Conservation (phyloP, 2,113 vertebrate genomes). For the Zapus hudsonius region DNA sequence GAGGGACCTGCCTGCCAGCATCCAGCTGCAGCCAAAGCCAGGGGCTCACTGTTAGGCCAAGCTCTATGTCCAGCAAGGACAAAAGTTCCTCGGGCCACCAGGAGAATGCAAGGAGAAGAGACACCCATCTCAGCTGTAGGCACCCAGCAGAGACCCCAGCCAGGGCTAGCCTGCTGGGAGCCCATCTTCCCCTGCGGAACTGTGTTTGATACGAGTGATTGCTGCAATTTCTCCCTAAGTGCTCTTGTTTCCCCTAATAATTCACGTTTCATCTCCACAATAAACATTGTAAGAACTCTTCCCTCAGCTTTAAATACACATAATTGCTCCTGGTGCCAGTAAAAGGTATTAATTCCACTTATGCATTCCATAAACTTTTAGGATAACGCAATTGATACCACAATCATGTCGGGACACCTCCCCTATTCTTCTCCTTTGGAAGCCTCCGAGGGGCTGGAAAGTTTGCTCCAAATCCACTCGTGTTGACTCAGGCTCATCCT, state of each 20-base stretch:
- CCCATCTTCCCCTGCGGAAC: rapidly evolving
- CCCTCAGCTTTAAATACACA: constrained; percentile 18
- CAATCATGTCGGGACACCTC: constrained; percentile 85
- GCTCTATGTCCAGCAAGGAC: background rate
- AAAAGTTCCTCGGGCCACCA: background rate
- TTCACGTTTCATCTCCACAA: constrained; percentile 1
- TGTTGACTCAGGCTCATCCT: constrained; percentile 81
- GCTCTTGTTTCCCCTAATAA: rapidly evolving
- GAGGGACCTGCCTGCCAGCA: background rate
- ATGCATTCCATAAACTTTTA: constrained; percentile 82
- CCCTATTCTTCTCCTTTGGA: constrained; percentile 27
- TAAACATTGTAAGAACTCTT: constrained; percentile 31
- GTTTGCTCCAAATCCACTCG: constrained; percentile 70
- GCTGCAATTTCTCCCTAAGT: constrained; percentile 23
- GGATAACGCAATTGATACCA: constrained; percentile 83
- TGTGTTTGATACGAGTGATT: rapidly evolving
- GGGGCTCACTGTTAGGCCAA: background rate
- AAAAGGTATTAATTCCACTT: constrained; percentile 80
- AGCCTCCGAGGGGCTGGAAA: constrained; percentile 69
- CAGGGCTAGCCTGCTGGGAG: background rate
- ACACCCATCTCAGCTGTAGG: rapidly evolving
- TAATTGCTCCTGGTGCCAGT: constrained; percentile 76
- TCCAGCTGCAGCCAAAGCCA: background rate
- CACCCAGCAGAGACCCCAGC: rapidly evolving
- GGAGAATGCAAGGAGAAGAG: background rate